Evolutionary conservation across 1,140 invertebrate species (phyloP).

Genomic region (Drosophila kikkawai): DNA sequence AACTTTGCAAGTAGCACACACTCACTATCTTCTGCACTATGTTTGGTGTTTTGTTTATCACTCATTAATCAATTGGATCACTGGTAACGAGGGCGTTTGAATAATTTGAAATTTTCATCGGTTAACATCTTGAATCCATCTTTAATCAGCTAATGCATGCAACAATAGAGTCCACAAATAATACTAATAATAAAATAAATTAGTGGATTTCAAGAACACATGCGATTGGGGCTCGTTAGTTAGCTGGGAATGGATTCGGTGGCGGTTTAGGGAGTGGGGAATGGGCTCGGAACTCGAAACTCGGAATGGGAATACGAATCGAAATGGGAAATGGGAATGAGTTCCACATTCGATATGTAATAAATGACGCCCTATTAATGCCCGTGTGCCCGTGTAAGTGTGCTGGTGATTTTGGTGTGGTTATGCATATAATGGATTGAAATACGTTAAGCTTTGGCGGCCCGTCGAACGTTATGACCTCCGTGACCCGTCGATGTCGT

Average conservation of each 20-base stretch:
- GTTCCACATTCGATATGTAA: slow-evolving; percentile 59
- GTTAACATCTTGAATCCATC: slow-evolving; percentile 29
- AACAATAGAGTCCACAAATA: slow-evolving; percentile 29
- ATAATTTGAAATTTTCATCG: slow-evolving; percentile 23
- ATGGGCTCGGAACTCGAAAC: not conserved
- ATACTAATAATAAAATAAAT: slow-evolving; percentile 52
- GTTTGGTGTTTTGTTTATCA: slow-evolving; percentile 6
- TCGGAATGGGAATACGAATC: slow-evolving; percentile 9
- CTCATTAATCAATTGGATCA: slow-evolving; percentile 19
- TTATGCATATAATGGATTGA: slow-evolving; percentile 70
- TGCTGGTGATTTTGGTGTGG: slow-evolving; percentile 44
- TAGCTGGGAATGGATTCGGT: slow-evolving; percentile 31
- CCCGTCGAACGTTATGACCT: slow-evolving; percentile 61
- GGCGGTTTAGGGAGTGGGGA: not conserved
- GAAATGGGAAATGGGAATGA: slow-evolving; percentile 25
- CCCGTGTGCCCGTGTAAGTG: slow-evolving; percentile 17
- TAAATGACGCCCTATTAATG: slow-evolving; percentile 66
- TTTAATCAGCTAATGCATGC: slow-evolving; percentile 53
- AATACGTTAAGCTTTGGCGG: slow-evolving; percentile 51
- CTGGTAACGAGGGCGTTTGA: slow-evolving; percentile 9
- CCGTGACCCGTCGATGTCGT: slow-evolving; percentile 53
- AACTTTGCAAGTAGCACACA: slow-evolving; percentile 4
- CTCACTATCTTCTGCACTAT: slow-evolving; percentile 4
- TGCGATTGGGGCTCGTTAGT: slow-evolving; percentile 38
- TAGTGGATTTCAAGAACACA: slow-evolving; percentile 52